A percentile compares a stretch with the other conserved stretches of the same genome.
Conservation (phyloP, 2,888 invertebrate genomes). For the Punctoribates punctum region DNA sequence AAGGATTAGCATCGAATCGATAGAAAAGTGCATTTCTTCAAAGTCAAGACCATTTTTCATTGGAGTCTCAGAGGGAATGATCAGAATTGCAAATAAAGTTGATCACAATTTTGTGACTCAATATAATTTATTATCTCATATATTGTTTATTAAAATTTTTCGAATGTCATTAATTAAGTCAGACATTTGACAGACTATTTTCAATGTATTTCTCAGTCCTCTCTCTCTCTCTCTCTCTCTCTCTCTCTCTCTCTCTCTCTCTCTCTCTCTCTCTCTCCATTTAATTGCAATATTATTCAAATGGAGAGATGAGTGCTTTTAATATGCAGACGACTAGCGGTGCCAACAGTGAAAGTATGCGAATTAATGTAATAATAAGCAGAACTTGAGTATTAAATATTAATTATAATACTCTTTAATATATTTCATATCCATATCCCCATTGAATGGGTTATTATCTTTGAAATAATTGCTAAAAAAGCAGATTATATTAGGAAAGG, state of each 20-base stretch:
- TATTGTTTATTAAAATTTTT: slow-evolving; percentile 9
- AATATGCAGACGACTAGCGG: background rate
- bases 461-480: background rate
- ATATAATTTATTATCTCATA: slow-evolving; percentile 18
- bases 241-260: too few species aligned
- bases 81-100: slow-evolving; percentile 22
- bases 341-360: background rate
- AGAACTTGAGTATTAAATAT: slow-evolving; percentile 3
- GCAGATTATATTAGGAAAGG: background rate
- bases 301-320: background rate
- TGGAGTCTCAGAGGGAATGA: background rate
- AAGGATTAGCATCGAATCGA: too few species aligned
- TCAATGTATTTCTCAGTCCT: background rate
- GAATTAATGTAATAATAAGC: background rate
- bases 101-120: background rate
- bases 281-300: slow-evolving; percentile 19
- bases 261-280: too few species aligned
- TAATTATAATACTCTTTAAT: slow-evolving; percentile 19
- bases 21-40: too few species aligned
- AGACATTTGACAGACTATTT: background rate
- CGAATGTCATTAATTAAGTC: slow-evolving; percentile 18
- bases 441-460: background rate
- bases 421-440: background rate
- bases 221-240: background rate
- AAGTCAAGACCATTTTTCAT: too few species aligned